Conservation (phyloP, 2,797 vertebrate genomes). For the Xyrichtys novacula region DNA sequence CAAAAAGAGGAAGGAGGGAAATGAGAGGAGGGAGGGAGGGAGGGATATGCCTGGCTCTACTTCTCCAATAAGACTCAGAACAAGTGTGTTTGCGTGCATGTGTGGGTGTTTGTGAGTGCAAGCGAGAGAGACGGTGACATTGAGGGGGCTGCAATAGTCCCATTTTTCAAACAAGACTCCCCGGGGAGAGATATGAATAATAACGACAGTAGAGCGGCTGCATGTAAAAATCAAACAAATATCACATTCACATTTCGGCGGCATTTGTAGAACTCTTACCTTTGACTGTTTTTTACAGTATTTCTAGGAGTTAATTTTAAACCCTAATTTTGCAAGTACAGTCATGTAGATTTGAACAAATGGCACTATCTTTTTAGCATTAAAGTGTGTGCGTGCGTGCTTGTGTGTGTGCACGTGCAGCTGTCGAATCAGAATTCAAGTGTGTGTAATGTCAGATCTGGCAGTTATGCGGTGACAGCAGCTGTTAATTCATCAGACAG, state of each 20-base stretch:
- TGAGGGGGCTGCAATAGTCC: slow-evolving; percentile 53
- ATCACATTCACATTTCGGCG: slow-evolving; percentile 41
- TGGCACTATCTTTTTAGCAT: slow-evolving; percentile 3
- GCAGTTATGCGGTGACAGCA: slow-evolving; percentile 54
- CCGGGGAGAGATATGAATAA: slow-evolving; percentile 75
- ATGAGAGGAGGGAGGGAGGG: slow-evolving; percentile 9
- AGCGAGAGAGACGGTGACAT: slow-evolving; percentile 59
- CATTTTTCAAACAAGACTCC: slow-evolving; percentile 73
- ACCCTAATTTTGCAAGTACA: slow-evolving; percentile 8
- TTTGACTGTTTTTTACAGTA: slow-evolving; percentile 18
- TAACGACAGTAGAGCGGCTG: slow-evolving; percentile 64
- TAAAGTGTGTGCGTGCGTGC: slow-evolving; percentile 14
- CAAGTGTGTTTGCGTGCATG: slow-evolving; percentile 49
- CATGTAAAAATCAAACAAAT: slow-evolving; percentile 75
- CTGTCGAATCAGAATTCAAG: slow-evolving; percentile 66
- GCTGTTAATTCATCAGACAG: slow-evolving; percentile 75
- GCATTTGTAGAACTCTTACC: slow-evolving; percentile 48
- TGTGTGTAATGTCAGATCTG: slow-evolving; percentile 58
- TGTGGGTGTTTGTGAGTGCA: slow-evolving; percentile 46
- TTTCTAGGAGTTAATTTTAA: slow-evolving; percentile 23
- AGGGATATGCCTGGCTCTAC: slow-evolving; percentile 51
- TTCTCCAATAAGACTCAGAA: slow-evolving; percentile 65
- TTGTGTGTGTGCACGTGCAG: slow-evolving; percentile 37
- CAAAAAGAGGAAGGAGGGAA: slow-evolving; percentile 11
- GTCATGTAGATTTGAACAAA: slow-evolving; percentile 32